Evolutionary conservation across 2,888 invertebrate species (phyloP), one percentile per base, ranked within the genome.

Genomic region (Heliconius charithonia): DNA sequence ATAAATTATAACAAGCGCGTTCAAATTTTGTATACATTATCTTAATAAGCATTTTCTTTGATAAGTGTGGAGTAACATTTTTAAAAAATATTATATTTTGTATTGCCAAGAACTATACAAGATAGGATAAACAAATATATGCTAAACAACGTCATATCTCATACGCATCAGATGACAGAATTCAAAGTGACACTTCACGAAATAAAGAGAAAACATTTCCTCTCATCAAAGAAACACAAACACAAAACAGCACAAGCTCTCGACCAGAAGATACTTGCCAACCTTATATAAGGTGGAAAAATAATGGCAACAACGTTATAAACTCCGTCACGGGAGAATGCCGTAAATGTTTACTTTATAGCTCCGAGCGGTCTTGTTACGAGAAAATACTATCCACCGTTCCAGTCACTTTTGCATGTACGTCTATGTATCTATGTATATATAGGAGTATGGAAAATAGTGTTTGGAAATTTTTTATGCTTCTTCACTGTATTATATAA

Each of bases 261-360:
- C 41, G 7, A 6, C 1, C 25, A 74, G 62, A 74, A 41, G 27
- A 63, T 27, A 63, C 37, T 41, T 63, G 45, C 25, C 63, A 74
- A 19, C 74, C n/a, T 62, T 63, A 51, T 22, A 37, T 63, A 45
- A 41, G 0, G 25, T 63, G 25, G 45, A 63, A 63, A 73, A 62
- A 74, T 63, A 63, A 74, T 63, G 25, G 41, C 62, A 62, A 62
- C 29, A 29, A 74, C 74, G 62, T 74, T 63, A 74, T 63, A 74
- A 74, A 74, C 63, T 63, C 22, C 74, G 62, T 74, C 63, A 63
- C 74, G 25, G 74, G 29, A 65, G 37, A 65, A 27, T 27, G 74
- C 45, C 63, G 41, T 74, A 74, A 74, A 74, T 74, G 45, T 65
- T 74, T 65, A 74, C 74, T 74, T 74, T 74, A 74, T 37, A 59